These are phyloP conservation scores for Ctena decussata DNA, from an alignment of 2,888 invertebrate species.

Conservation along the genomic window DNA sequence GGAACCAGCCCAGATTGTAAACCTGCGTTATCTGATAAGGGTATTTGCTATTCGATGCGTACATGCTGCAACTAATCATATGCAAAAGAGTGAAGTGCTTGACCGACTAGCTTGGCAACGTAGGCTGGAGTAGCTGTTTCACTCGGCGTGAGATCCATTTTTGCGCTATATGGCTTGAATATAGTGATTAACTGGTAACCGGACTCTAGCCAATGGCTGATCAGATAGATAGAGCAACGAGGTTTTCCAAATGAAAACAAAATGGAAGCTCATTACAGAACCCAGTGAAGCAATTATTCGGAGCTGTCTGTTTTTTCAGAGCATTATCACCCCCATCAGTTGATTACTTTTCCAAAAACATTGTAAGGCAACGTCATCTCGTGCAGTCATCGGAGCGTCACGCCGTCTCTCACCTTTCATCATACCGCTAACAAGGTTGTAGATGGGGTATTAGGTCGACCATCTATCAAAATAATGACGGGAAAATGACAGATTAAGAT, in stretches of 20 bases:
- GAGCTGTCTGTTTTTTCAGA: not conserved
- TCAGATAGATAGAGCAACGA: not conserved
- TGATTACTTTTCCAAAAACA: constrained; percentile 9
- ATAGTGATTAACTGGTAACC: not conserved
- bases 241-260: not conserved
- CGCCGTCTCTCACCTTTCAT: not conserved
- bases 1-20: too few relatives aligned
- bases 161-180: too few relatives aligned
- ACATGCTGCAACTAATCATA: too few relatives aligned
- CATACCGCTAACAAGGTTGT: not conserved
- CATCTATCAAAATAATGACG: not conserved
- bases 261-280: not conserved
- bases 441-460: not conserved
- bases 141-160: too few relatives aligned
- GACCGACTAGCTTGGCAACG: too few relatives aligned
- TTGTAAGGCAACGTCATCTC: not conserved
- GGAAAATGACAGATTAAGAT: constrained; percentile 3
- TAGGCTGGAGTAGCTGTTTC: too few relatives aligned
- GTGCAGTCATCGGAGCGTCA: not conserved
- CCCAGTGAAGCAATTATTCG: constrained; percentile 9
- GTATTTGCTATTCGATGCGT: too few relatives aligned
- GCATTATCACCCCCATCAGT: not conserved
- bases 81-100: too few relatives aligned
- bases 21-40: too few relatives aligned
- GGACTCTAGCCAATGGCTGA: not conserved